Evolutionary conservation across 2,888 invertebrate genomes (phyloP).

Genomic region (Nomada ferruginata): DNA sequence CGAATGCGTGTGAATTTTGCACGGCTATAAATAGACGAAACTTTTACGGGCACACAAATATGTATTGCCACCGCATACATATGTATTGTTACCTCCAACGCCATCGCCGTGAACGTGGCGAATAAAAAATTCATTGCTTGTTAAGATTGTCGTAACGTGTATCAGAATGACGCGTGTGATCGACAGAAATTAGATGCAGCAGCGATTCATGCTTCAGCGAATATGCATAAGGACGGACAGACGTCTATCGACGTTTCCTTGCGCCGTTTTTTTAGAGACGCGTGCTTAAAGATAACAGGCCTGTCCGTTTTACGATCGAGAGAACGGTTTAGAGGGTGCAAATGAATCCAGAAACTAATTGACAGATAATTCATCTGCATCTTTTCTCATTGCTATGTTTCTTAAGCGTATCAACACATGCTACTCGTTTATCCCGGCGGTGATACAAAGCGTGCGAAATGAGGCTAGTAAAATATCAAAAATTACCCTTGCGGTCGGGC

Average conservation of each 20-base stretch:
- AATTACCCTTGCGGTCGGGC: slow-evolving; percentile 28
- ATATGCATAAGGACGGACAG: not conserved
- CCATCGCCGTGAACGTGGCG: slow-evolving; percentile 3
- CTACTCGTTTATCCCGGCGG: slow-evolving; percentile 25
- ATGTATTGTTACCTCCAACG: slow-evolving; percentile 5
- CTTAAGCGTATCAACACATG: not conserved
- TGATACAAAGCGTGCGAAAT: slow-evolving; percentile 36
- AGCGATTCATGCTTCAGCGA: not conserved
- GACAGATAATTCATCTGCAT: slow-evolving; percentile 38
- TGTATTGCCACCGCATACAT: slow-evolving; percentile 3
- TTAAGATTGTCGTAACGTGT: not conserved
- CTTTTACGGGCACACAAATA: slow-evolving; percentile 51
- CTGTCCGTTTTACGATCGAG: slow-evolving; percentile 69
- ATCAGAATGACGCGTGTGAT: not conserved
- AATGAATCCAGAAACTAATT: slow-evolving; percentile 1
- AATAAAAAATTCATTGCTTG: not conserved
- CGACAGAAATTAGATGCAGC: not conserved
- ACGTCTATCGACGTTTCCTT: not conserved
- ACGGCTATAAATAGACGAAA: slow-evolving; percentile 50
- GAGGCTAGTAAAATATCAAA: slow-evolving; percentile 54
- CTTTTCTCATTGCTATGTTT: not conserved
- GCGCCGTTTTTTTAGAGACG: slow-evolving; percentile 38
- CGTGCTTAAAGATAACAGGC: slow-evolving; percentile 68
- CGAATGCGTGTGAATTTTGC: slow-evolving; percentile 55
- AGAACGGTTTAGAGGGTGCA: slow-evolving; percentile 61